Percentiles rank a stretch among this genome's conserved stretches.
phyloP scores from a whole-genome alignment of 2,888 invertebrate genomes.

The Amphipyra berbera region DNA sequence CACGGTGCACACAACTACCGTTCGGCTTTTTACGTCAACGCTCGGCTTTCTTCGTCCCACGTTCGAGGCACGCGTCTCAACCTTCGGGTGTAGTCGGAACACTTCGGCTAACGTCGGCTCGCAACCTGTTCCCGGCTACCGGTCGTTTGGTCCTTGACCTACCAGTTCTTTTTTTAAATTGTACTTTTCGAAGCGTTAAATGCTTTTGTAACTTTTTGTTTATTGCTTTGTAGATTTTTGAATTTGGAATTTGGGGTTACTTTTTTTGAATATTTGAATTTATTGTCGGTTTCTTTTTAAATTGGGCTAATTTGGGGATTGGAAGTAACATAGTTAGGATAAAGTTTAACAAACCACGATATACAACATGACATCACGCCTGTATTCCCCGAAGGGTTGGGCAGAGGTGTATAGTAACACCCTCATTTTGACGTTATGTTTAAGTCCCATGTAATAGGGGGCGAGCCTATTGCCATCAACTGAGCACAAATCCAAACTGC shows the following conservation, averaged over 20 bases:
- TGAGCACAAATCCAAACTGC: too few relatives aligned
- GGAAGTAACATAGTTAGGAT: background rate
- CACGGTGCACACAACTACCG: slow-evolving; percentile 27
- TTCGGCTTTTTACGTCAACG: slow-evolving; percentile 43
- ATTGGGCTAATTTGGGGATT: slow-evolving; percentile 3
- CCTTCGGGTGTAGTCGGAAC: slow-evolving; percentile 38
- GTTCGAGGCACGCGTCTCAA: slow-evolving; percentile 52
- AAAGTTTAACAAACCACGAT: too few relatives aligned
- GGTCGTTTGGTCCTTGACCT: slow-evolving; percentile 68
- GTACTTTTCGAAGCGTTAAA: slow-evolving; percentile 51
- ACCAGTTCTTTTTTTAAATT: slow-evolving; percentile 55
- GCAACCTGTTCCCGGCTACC: slow-evolving; percentile 66
- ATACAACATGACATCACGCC: too few relatives aligned
- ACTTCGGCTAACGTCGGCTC: slow-evolving; percentile 37
- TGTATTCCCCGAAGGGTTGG: too few relatives aligned
- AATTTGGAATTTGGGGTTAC: slow-evolving; percentile 36
- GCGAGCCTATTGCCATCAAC: too few relatives aligned
- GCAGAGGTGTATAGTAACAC: too few relatives aligned
- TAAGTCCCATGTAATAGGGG: too few relatives aligned
- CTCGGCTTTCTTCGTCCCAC: slow-evolving; percentile 47
- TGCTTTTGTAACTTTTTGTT: slow-evolving; percentile 45
- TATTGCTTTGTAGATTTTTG: slow-evolving; percentile 45
- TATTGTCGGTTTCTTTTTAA: slow-evolving; percentile 21
- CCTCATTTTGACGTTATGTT: too few relatives aligned
- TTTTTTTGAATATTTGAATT: slow-evolving; percentile 43